Evolutionary conservation across 2,797 vertebrate genomes (phyloP).

Genomic region (Phataginus tetradactyla): DNA sequence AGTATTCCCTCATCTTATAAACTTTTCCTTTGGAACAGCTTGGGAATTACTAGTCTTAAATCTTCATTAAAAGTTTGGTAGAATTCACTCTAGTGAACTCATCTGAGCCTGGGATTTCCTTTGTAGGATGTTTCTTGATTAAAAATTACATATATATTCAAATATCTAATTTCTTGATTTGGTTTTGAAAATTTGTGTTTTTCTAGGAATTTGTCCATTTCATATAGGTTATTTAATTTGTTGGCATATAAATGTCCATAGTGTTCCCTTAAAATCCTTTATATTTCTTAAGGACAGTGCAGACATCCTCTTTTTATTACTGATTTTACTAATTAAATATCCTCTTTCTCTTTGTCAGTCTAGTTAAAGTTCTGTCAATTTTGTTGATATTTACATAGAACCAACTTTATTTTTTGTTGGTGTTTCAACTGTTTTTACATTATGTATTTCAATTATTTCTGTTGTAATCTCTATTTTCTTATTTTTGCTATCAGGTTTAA

Average conservation of each 20-base stretch:
- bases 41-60: not conserved
- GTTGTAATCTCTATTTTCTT: not conserved
- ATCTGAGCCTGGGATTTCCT: not conserved
- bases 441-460: not conserved
- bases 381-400: not conserved
- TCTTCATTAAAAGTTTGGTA: not conserved
- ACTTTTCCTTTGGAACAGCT: not conserved
- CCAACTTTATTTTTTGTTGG: not conserved
- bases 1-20: not conserved
- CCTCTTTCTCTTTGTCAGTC: not conserved
- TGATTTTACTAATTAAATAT: not conserved
- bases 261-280: not conserved
- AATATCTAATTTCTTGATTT: not conserved
- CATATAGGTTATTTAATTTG: not conserved
- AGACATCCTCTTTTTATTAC: not conserved
- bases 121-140: not conserved
- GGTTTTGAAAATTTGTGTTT: not conserved
- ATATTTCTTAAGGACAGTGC: not conserved
- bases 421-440: not conserved
- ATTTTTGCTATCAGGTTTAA: not conserved
- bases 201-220: not conserved
- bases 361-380: not conserved
- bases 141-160: not conserved
- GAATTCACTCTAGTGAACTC: not conserved
- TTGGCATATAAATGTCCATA: not conserved